Conservation (phyloP, 1,140 invertebrate genomes). For the Papilio helenus region DNA sequence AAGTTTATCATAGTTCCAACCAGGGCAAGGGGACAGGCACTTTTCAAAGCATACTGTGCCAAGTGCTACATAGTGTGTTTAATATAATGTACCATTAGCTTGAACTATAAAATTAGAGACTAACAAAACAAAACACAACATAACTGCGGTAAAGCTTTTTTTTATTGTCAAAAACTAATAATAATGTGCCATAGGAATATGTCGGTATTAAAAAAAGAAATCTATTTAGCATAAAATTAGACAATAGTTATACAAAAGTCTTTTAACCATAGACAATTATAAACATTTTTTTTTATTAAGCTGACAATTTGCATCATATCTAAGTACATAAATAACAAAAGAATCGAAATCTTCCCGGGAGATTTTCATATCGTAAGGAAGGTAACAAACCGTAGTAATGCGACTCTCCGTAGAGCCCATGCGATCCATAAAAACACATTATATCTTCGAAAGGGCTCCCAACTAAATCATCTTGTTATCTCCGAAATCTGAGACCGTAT, state of each 20-base stretch:
- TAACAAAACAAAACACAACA: not conserved
- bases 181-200: too few species aligned
- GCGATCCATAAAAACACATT: conserved; percentile 30
- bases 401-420: conserved; percentile 25
- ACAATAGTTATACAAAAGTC: not conserved
- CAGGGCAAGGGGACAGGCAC: not conserved
- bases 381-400: conserved; percentile 28
- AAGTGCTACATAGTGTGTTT: not conserved
- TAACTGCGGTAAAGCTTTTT: too few species aligned
- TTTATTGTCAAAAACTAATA: too few species aligned
- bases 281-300: too few species aligned
- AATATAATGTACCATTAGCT: not conserved
- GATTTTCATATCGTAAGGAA: conserved; percentile 17
- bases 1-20: conserved; percentile 3
- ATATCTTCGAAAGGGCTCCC: conserved; percentile 23
- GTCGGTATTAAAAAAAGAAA: too few species aligned
- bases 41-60: conserved; percentile 30
- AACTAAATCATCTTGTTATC: conserved; percentile 35
- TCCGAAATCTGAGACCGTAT: conserved; percentile 25
- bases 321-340: not conserved
- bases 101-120: not conserved
- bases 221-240: too few species aligned
- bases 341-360: not conserved
- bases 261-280: too few species aligned
- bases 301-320: not conserved